Percentiles rank a stretch among this genome's conserved stretches.
phyloP scores from a whole-genome alignment of 2,113 vertebrate genomes.

The Cygnus buccinator region DNA sequence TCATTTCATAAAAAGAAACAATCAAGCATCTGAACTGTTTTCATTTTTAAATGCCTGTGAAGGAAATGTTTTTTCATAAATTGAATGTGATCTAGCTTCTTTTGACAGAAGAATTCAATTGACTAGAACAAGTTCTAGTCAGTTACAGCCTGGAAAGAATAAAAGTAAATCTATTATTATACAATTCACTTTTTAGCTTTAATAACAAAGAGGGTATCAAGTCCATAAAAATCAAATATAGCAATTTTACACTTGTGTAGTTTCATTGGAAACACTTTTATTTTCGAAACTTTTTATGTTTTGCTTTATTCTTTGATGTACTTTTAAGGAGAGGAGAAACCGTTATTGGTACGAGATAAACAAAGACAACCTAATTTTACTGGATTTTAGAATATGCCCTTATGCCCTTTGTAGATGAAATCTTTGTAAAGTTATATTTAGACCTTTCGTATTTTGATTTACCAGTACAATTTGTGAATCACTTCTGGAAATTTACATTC shows the following conservation, averaged over 20 bases:
- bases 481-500: accelerated
- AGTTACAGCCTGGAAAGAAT: not conserved
- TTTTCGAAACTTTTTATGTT: not conserved
- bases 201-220: not conserved
- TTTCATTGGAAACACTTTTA: not conserved
- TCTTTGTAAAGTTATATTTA: not conserved
- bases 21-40: not conserved
- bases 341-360: not conserved
- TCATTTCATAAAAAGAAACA: not conserved
- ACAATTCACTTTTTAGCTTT: not conserved
- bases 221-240: not conserved
- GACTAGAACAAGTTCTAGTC: not conserved
- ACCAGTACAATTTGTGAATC: accelerated
- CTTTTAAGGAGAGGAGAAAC: not conserved
- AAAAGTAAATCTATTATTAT: not conserved
- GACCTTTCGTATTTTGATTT: not conserved
- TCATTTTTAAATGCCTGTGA: not conserved
- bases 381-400: not conserved
- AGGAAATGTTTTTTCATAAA: not conserved
- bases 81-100: not conserved
- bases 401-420: not conserved
- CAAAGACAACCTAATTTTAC: not conserved
- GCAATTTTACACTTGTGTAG: not conserved
- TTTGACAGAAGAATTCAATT: not conserved
- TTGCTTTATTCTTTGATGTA: not conserved